Evolutionary conservation across 1,140 invertebrate species (phyloP), one percentile per base, ranked within the genome.

Genomic region (Drosophila ananassae): DNA sequence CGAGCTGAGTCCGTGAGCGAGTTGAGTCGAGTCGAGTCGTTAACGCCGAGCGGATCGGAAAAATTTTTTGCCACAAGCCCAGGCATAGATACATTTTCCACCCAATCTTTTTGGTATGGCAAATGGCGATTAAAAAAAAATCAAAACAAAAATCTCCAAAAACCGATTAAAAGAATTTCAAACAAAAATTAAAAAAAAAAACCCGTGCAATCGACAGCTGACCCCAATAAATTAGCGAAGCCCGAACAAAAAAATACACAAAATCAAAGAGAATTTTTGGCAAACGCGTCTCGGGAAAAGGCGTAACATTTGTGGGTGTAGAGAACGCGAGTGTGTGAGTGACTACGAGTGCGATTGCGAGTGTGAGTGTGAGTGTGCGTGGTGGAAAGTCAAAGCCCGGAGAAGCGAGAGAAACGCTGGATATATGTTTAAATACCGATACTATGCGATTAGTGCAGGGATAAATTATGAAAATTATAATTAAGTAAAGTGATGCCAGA

Each of bases 11-110:
- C 79, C 79, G 79, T 85, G 81, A 81, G 78, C 78, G 78, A 87
- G 82, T 80, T 79, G 81, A 77, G 81, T 81, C 72, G 81, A 84
- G 79, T 81, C 63, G 78, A 82, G 80, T 84, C 81, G 76, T 74
- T 64, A 83, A 60, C 80, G 76, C 67, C 68, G 76, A 84, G 80
- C 76, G 77, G 64, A 77, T 77, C 76, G 77, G 61, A 77, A 73
- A 79, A 67, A 77, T 81, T 81, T 79, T 81, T 64, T 75, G 64
- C 68, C 17, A 22, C 76, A 61, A 76, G 66, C 73, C 76, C 78
- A 85, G 60, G 51, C 73, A 75, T 84, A 84, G 81, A 84, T 84
- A 84, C 81, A 84, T 84, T 90, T 89, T 90, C 64, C 73, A 81
- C 67, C 77, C 41, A 44, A 44, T 66, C 48, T 62, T 57, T 66